A percentile compares a stretch with the other conserved stretches of the same genome.
Conservation (phyloP, 2,113 vertebrate species). For the Mesoclemmys tuberculata region DNA sequence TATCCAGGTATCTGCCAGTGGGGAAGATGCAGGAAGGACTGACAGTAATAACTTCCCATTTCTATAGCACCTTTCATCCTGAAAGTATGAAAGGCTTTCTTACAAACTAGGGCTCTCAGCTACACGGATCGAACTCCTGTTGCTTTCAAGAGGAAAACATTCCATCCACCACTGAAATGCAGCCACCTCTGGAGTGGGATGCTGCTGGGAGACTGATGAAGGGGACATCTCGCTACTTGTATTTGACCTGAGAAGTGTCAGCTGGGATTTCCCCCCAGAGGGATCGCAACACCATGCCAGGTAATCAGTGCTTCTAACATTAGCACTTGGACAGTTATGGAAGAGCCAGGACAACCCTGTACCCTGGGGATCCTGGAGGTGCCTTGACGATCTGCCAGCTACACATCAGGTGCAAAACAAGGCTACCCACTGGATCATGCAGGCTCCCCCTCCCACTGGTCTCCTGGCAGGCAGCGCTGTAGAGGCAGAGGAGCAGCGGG, state of each 20-base stretch:
- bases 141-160: background rate
- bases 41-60: background rate
- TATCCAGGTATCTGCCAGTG: accelerated
- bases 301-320: background rate
- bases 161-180: background rate
- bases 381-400: background rate
- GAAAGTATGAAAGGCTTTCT: accelerated
- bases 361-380: background rate
- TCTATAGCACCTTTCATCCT: background rate
- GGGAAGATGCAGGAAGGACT: background rate
- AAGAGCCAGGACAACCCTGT: background rate
- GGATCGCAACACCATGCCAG: background rate
- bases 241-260: background rate
- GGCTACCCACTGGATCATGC: background rate
- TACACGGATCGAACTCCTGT: background rate
- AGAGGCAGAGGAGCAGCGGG: background rate
- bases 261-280: background rate
- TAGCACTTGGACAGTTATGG: background rate
- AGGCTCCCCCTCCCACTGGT: background rate
- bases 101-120: background rate
- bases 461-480: background rate
- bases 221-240: accelerated
- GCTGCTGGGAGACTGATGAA: background rate
- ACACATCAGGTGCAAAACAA: no score
- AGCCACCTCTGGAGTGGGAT: background rate